Conservation (phyloP, 2,888 invertebrate species). For the Nemoura dubitans region DNA sequence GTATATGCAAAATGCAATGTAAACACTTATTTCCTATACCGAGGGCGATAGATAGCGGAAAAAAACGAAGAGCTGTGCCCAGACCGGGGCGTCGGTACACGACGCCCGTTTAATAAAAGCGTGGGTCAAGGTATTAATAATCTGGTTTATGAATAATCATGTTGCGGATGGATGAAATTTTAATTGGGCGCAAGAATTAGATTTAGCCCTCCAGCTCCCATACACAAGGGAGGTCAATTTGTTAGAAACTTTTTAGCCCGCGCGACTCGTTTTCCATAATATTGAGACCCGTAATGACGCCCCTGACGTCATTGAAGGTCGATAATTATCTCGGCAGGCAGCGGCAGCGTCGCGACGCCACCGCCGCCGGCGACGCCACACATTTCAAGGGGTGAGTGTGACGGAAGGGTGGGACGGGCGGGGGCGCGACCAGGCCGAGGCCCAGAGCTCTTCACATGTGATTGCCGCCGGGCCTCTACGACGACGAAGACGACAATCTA, state of each 20-base stretch:
- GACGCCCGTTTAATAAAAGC: not conserved
- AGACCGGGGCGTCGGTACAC: not conserved
- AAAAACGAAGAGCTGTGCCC: not conserved
- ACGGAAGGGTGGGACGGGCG: not conserved
- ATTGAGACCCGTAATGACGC: not conserved
- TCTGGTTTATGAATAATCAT: not conserved
- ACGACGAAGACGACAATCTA: not conserved
- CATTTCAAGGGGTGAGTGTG: not conserved
- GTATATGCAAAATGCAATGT: constrained; percentile 12
- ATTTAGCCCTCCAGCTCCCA: not conserved
- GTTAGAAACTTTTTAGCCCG: not conserved
- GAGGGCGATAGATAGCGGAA: not conserved
- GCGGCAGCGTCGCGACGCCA: constrained; percentile 4
- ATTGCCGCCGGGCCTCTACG: not conserved
- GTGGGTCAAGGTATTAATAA: not conserved
- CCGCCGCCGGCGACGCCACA: not conserved
- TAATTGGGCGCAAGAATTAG: constrained; percentile 7
- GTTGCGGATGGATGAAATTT: not conserved
- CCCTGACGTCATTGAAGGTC: not conserved
- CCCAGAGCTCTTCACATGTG: not conserved
- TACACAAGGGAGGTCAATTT: not conserved
- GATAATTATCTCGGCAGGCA: constrained; percentile 7
- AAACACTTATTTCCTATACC: constrained; percentile 7
- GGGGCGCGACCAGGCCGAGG: not conserved
- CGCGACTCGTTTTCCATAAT: constrained; percentile 4